Conservation (phyloP, 2,113 vertebrate genomes). For the Tamias sibiricus region DNA sequence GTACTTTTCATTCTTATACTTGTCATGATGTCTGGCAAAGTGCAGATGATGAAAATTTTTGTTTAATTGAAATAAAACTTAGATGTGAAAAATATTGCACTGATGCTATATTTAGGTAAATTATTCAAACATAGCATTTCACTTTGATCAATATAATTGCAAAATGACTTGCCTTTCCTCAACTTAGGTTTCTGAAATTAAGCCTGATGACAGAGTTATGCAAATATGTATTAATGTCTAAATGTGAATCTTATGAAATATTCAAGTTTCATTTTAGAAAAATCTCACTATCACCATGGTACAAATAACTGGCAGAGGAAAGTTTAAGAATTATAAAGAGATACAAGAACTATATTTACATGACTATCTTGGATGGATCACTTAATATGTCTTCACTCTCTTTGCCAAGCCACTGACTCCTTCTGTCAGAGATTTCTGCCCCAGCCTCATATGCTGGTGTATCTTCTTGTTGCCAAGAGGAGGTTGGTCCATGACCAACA, state of each 20-base stretch:
- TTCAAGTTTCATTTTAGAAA: slow-evolving; percentile 9
- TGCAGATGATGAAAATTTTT: neutral
- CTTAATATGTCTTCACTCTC: neutral
- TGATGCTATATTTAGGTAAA: neutral
- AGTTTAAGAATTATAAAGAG: neutral
- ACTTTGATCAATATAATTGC: neutral
- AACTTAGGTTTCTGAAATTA: neutral
- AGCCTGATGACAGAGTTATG: neutral
- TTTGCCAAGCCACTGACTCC: neutral
- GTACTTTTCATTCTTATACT: neutral
- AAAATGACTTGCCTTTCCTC: neutral
- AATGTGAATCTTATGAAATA: neutral
- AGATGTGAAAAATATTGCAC: neutral
- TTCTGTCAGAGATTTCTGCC: neutral
- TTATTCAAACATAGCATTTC: slow-evolving; percentile 38
- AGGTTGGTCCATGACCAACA: neutral
- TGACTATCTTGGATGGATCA: neutral
- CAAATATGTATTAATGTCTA: neutral
- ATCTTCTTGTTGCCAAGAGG: neutral
- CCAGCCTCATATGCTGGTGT: neutral
- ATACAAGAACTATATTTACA: neutral
- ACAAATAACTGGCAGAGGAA: neutral
- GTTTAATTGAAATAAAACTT: slow-evolving; percentile 9
- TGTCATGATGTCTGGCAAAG: neutral
- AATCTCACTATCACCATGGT: neutral